Evolutionary conservation across 2,888 invertebrate species (phyloP).

Genomic region (Steinernema carpocapsae): DNA sequence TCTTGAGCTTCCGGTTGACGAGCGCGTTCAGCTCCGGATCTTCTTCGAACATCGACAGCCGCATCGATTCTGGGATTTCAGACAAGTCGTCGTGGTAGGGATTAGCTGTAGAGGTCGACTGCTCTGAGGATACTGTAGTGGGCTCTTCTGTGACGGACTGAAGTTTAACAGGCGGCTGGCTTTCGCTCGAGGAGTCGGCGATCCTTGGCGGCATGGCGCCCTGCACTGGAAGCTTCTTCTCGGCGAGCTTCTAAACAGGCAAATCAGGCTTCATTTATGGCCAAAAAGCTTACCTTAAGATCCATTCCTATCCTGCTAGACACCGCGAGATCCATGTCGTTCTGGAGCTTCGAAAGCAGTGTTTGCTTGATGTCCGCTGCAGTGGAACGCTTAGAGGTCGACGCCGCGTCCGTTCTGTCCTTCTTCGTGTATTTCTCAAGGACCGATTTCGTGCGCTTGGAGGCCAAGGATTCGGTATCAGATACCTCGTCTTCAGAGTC

Average conservation of each 20-base stretch:
- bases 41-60: background rate
- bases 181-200: background rate
- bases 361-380: background rate
- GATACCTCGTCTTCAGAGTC: slow-evolving; percentile 1
- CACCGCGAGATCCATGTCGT: background rate
- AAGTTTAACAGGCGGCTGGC: too few relatives aligned
- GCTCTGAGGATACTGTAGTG: background rate
- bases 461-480: background rate
- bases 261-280: background rate
- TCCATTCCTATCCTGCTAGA: slow-evolving; percentile 6
- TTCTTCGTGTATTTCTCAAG: background rate
- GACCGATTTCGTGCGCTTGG: background rate
- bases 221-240: background rate
- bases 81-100: slow-evolving; percentile 4
- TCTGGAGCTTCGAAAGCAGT: background rate
- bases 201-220: background rate
- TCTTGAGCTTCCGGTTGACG: background rate
- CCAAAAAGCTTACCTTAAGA: background rate
- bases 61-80: background rate
- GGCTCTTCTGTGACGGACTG: background rate
- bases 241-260: background rate
- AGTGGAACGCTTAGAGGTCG: background rate
- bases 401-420: background rate
- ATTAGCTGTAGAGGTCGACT: background rate
- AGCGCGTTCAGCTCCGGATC: slow-evolving; percentile 19